A percentile compares a stretch with the other conserved stretches of the same genome.
These are phyloP conservation scores for Echinometra lucunter DNA, from an alignment of 53 echinoderm and acorn worm genomes.

Conservation along the genomic window DNA sequence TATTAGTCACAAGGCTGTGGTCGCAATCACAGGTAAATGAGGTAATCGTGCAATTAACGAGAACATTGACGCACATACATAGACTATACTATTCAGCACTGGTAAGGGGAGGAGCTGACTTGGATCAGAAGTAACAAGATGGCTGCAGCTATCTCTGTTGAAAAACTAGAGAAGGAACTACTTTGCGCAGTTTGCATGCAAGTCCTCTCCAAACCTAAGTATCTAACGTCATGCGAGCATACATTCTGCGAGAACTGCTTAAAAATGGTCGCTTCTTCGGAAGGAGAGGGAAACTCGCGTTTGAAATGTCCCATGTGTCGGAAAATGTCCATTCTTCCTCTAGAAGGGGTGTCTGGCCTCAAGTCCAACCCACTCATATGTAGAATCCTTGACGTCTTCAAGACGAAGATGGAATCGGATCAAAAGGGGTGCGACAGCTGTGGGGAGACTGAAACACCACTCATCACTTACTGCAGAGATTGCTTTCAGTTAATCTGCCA, in stretches of 20 bases:
- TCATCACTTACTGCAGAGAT: not conserved
- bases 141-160: not conserved
- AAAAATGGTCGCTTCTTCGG: not conserved
- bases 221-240: not conserved
- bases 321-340: not conserved
- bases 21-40: no score
- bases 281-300: not conserved
- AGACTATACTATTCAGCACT: no score
- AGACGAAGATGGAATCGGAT: not conserved
- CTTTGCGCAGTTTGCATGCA: not conserved
- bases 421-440: not conserved
- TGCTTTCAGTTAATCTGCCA: not conserved
- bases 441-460: not conserved
- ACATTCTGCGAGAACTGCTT: not conserved
- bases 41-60: no score
- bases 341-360: not conserved
- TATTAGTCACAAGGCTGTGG: no score
- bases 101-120: not conserved
- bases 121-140: not conserved
- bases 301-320: constrained; percentile 8
- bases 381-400: not conserved
- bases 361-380: not conserved
- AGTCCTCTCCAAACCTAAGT: not conserved
- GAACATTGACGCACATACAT: no score
- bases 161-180: not conserved